Percentiles rank a stretch among this genome's conserved stretches.
Evolutionary conservation across 2,888 invertebrate species (phyloP).

Genomic region (Lasius platythorax): DNA sequence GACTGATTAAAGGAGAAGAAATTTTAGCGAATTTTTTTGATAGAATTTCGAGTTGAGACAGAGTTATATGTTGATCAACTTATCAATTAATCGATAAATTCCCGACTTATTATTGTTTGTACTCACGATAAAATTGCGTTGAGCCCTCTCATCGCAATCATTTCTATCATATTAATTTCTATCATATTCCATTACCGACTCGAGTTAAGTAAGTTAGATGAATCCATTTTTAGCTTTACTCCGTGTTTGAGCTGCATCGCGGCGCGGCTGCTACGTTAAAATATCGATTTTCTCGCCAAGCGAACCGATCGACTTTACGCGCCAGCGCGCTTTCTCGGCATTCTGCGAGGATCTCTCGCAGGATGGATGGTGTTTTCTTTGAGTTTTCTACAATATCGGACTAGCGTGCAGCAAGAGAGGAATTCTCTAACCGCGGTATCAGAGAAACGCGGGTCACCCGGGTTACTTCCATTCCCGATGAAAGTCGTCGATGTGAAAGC

Average conservation of each 20-base stretch:
- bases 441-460: conserved; percentile 36
- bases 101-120: neutral
- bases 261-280: conserved; percentile 8
- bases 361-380: conserved; percentile 53
- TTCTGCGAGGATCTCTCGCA: conserved; percentile 30
- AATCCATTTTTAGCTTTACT: conserved; percentile 18
- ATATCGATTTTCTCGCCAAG: conserved; percentile 46
- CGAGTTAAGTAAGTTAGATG: conserved; percentile 36
- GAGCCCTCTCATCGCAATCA: neutral
- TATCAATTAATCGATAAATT: neutral
- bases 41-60: neutral
- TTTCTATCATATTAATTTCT: neutral
- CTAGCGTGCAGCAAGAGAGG: neutral
- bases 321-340: conserved; percentile 38
- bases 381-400: conserved; percentile 50
- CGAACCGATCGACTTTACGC: conserved; percentile 52
- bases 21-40: neutral
- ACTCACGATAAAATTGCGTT: conserved; percentile 27
- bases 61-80: conserved; percentile 8
- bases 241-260: conserved; percentile 9
- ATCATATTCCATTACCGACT: conserved; percentile 20
- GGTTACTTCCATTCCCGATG: conserved; percentile 45
- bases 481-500: conserved; percentile 41
- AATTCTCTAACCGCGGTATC: conserved; percentile 37
- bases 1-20: neutral